Evolutionary conservation across 2,797 vertebrate species (phyloP).

Genomic region (Xenentodon cancila): DNA sequence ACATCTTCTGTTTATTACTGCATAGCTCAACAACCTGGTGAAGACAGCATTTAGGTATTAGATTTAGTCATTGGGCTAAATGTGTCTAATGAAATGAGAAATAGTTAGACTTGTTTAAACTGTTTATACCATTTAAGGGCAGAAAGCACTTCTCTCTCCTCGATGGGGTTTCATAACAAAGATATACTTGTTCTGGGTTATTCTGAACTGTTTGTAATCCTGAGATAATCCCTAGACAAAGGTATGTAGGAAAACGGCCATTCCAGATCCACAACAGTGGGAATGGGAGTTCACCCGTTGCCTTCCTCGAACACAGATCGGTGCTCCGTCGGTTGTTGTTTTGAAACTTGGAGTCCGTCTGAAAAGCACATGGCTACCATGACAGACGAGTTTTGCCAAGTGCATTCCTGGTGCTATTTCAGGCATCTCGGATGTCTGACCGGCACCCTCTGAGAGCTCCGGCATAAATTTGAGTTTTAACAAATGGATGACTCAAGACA

Average conservation of each 20-base stretch:
- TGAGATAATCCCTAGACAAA: slow-evolving; percentile 40
- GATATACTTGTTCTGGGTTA: slow-evolving; percentile 19
- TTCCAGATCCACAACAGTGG: slow-evolving; percentile 16
- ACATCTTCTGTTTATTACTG: too few relatives aligned
- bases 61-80: too few relatives aligned
- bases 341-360: slow-evolving; percentile 63
- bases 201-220: slow-evolving; percentile 45
- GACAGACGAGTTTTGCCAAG: slow-evolving; percentile 60
- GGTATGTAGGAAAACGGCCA: slow-evolving; percentile 19
- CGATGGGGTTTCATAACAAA: slow-evolving; percentile 14
- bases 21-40: too few relatives aligned
- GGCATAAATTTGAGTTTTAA: slow-evolving; percentile 51
- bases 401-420: slow-evolving; percentile 77
- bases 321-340: slow-evolving; percentile 55
- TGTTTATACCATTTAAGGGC: background rate
- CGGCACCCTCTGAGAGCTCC: slow-evolving; percentile 37
- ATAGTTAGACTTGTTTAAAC: background rate
- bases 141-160: background rate
- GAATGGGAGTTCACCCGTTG: slow-evolving; percentile 4
- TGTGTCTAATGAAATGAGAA: background rate
- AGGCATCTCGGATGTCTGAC: slow-evolving; percentile 64
- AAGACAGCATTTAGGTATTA: too few relatives aligned
- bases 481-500: slow-evolving; percentile 57
- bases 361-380: slow-evolving; percentile 78
- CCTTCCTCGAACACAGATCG: slow-evolving; percentile 1